phyloP scores from a whole-genome alignment of 1,140 invertebrate genomes.

The Cherax quadricarinatus region DNA sequence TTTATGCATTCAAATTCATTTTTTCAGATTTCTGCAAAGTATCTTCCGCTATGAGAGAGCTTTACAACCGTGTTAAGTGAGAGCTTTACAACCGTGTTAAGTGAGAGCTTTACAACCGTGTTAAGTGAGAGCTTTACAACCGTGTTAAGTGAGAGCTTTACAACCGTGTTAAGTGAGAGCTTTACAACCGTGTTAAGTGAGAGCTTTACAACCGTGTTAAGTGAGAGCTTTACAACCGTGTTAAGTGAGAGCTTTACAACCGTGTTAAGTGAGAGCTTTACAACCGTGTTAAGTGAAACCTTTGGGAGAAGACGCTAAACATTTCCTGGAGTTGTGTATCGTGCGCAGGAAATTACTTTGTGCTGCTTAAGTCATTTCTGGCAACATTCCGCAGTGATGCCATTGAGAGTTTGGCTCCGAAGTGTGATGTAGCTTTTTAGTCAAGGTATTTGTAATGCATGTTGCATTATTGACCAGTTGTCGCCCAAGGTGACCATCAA shows the following conservation, averaged over 20 bases:
- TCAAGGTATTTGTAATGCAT: slow-evolving; percentile 16
- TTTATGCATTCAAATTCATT: background rate
- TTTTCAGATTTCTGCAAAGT: slow-evolving; percentile 4
- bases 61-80: background rate
- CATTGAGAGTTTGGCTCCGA: background rate
- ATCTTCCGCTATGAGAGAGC: background rate
- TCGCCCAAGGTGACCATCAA: slow-evolving; percentile 11
- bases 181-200: background rate
- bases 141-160: background rate
- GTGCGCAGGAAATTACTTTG: background rate
- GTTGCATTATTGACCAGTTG: slow-evolving; percentile 18
- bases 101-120: background rate
- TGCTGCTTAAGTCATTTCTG: background rate
- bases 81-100: background rate
- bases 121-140: background rate
- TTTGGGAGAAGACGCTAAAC: background rate
- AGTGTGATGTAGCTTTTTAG: slow-evolving; percentile 6
- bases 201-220: too few species aligned
- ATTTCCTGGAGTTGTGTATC: background rate
- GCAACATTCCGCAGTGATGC: slow-evolving; percentile 2
- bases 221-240: slow-evolving; percentile 2
- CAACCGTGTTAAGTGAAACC: background rate
- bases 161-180: background rate
- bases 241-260: slow-evolving; percentile 2
- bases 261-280: too few species aligned